phyloP scores from a whole-genome alignment of 2,113 vertebrate species.

The Chitala chitala region DNA sequence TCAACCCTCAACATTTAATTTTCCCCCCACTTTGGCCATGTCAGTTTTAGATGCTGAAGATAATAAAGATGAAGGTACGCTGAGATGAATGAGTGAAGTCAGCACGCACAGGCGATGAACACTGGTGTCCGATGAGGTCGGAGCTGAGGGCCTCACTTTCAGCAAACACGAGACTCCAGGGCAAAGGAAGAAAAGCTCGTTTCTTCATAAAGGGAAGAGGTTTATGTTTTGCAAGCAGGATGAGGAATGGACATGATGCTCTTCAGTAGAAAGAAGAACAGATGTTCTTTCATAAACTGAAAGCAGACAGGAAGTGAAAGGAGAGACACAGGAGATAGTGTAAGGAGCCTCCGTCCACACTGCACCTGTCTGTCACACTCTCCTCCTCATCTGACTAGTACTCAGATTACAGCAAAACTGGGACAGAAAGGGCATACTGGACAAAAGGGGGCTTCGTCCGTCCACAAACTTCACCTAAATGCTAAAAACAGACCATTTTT shows the following conservation, averaged over 20 bases:
- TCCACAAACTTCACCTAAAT: conserved; percentile 35
- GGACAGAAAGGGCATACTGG: conserved; percentile 33
- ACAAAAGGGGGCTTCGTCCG: conserved; percentile 32
- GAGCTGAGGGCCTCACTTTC: too few species aligned
- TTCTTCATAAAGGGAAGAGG: too few species aligned
- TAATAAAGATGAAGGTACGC: neutral
- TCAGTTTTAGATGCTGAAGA: conserved; percentile 3
- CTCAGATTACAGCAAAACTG: conserved; percentile 49
- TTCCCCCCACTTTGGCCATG: neutral
- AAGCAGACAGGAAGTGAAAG: neutral
- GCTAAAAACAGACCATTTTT: conserved; percentile 21
- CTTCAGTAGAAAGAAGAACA: neutral
- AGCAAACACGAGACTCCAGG: too few species aligned
- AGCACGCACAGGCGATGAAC: neutral
- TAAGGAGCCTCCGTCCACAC: conserved; percentile 27
- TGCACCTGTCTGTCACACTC: conserved; percentile 37
- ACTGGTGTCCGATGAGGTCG: neutral
- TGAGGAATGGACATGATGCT: neutral
- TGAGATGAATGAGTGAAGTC: neutral
- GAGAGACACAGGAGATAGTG: neutral
- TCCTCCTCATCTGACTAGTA: conserved; percentile 39
- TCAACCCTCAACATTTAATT: conserved; percentile 29
- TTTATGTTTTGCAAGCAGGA: too few species aligned
- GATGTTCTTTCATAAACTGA: too few species aligned
- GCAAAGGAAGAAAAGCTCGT: too few species aligned